Base-by-base conservation (phyloP, 2,113 vertebrate genomes). In the Thermophis baileyi region DNA sequence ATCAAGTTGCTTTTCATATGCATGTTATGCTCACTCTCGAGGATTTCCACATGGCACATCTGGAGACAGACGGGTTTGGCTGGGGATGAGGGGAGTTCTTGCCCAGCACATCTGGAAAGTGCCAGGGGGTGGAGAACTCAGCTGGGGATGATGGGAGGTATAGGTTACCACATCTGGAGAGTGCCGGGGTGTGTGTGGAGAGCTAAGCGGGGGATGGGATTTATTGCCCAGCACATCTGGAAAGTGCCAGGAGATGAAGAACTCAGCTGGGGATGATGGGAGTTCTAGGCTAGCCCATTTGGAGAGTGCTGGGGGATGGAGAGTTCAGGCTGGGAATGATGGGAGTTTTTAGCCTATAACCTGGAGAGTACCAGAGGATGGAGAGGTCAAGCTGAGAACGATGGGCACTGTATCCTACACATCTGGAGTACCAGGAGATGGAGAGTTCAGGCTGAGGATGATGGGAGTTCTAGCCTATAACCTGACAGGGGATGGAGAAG, bases 11-110 rank as follows among this genome's bases (percentile, higher is more conserved):
- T 40, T 81, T 81, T 81, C 16, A 40, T 40, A 18, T 20, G 16
- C 14, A 20, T 0, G 6, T 40, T 40, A 81, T 0, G n/a, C 16
- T 20, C n/a, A 0, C 35, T 20, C 4, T 16, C 1, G 0, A 40
- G 35, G 69, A 74, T 16, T 74, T 74, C 16, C 2, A 0, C 69
- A 74, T 0, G 0, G n/a, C n/a, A 18, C 69, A 74, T 35, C 63
- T 74, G n/a, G 63, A 74, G 14, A 35, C n/a, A 7, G 69, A 14
- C 16, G 69, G n/a, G 30, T 69, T n/a, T 14, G 27, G 30, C 60
- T n/a, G 60, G 11, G 60, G 30, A 30, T 8, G 60, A 69, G 11
- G 27, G 60, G 60, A 5, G 11, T 69, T n/a, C 10, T 14, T 69
- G n/a, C 6, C 5, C 6, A 74, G n/a, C 14, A 74, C 69, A 69